These are phyloP conservation scores for Drosophila melanica DNA, from an alignment of 1,140 invertebrate genomes.

Conservation along the genomic window DNA sequence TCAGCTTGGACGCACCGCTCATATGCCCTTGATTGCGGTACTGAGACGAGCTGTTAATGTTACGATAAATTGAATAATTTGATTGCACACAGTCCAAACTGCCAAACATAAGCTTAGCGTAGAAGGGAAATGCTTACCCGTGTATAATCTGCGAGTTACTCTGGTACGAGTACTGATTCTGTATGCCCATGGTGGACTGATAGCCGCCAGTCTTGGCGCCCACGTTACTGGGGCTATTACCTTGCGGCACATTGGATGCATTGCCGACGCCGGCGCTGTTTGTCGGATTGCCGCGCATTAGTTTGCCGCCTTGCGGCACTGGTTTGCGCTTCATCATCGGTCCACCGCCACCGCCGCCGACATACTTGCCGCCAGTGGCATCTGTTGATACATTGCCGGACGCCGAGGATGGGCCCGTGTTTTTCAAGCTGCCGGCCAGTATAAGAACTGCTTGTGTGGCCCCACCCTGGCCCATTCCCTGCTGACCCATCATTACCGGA, in stretches of 20 bases:
- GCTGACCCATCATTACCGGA: slow-evolving; percentile 59
- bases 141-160: slow-evolving; percentile 76
- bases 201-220: slow-evolving; percentile 64
- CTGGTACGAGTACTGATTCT: slow-evolving; percentile 75
- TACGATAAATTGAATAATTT: not conserved
- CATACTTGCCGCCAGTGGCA: slow-evolving; percentile 66
- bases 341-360: slow-evolving; percentile 40
- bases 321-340: slow-evolving; percentile 80
- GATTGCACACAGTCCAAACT: not conserved
- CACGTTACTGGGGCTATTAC: slow-evolving; percentile 58
- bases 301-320: slow-evolving; percentile 65
- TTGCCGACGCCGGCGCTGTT: slow-evolving; percentile 48
- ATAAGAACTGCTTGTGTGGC: slow-evolving; percentile 61
- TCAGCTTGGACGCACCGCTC: slow-evolving; percentile 72
- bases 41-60: slow-evolving; percentile 44
- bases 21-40: slow-evolving; percentile 68
- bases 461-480: slow-evolving; percentile 49
- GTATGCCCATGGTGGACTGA: slow-evolving; percentile 72
- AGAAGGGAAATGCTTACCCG: slow-evolving; percentile 43
- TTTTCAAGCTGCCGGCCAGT: slow-evolving; percentile 67
- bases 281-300: slow-evolving; percentile 71
- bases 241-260: slow-evolving; percentile 47
- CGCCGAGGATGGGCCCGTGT: slow-evolving; percentile 43
- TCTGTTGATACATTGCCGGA: slow-evolving; percentile 55
- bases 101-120: too few species aligned